Evolutionary conservation across 2,113 vertebrate genomes (phyloP).

Genomic region (Gallinago paraguaiae): DNA sequence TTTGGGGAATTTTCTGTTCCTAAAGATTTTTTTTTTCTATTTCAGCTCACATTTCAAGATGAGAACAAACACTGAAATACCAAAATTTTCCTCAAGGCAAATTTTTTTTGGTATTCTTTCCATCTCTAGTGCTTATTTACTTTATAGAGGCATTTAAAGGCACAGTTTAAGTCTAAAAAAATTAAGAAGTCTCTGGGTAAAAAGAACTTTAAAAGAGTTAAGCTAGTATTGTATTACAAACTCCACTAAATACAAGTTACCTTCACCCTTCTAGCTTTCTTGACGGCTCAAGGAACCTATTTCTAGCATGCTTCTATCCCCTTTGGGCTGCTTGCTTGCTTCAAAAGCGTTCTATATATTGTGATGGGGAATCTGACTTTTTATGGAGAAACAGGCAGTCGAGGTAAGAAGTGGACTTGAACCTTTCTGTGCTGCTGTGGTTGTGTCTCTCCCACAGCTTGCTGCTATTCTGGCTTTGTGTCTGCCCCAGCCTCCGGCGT

Average conservation of each 20-base stretch:
- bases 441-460: background rate
- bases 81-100: background rate
- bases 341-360: background rate
- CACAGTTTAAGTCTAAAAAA: background rate
- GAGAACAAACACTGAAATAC: background rate
- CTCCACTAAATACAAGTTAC: background rate
- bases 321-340: background rate
- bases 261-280: background rate
- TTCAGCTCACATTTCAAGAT: background rate
- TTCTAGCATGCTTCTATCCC: background rate
- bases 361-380: background rate
- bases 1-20: background rate
- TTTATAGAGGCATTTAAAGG: background rate
- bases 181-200: background rate
- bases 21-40: background rate
- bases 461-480: background rate
- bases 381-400: background rate
- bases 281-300: background rate
- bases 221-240: background rate
- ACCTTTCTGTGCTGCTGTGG: fast-evolving
- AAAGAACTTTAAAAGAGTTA: background rate
- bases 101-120: background rate
- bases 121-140: background rate
- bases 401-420: background rate
- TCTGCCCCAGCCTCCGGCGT: background rate